These are phyloP conservation scores for Diarsia dahlii DNA, from an alignment of 2,888 invertebrate genomes.

Conservation along the genomic window DNA sequence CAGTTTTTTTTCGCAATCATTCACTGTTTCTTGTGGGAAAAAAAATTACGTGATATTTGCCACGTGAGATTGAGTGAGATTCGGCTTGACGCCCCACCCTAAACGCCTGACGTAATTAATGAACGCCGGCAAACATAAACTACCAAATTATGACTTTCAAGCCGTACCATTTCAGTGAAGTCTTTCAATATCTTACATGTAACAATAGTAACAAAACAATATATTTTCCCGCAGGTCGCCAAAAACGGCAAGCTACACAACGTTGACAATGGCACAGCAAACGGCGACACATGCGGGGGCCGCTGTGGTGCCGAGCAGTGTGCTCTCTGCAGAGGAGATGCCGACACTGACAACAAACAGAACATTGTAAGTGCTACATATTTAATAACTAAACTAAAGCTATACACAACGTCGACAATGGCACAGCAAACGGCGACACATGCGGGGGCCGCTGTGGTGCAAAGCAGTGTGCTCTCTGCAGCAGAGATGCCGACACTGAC, in stretches of 20 bases:
- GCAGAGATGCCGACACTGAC: slow-evolving; percentile 87
- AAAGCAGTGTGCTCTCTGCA: slow-evolving; percentile 86
- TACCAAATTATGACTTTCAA: background rate
- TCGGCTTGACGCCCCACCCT: no score
- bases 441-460: slow-evolving; percentile 87
- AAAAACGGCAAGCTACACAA: slow-evolving; percentile 84
- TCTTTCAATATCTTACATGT: background rate
- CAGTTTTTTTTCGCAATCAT: no score
- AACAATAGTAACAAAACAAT: background rate
- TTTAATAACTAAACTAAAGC: slow-evolving; percentile 55
- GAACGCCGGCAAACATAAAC: background rate
- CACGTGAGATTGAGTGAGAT: no score
- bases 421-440: slow-evolving; percentile 71
- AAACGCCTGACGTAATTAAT: no score
- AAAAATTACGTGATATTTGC: no score
- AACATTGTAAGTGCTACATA: slow-evolving; percentile 82
- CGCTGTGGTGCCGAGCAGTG: slow-evolving; percentile 87
- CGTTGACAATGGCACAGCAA: slow-evolving; percentile 74
- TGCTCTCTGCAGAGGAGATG: slow-evolving; percentile 86
- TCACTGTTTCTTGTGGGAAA: no score
- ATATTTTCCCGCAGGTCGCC: slow-evolving; percentile 76
- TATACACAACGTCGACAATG: slow-evolving; percentile 79
- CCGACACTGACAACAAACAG: slow-evolving; percentile 88
- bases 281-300: slow-evolving; percentile 81
- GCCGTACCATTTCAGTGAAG: background rate